phyloP scores from a whole-genome alignment of 2,797 vertebrate species.

The Enteromius anoplus region DNA sequence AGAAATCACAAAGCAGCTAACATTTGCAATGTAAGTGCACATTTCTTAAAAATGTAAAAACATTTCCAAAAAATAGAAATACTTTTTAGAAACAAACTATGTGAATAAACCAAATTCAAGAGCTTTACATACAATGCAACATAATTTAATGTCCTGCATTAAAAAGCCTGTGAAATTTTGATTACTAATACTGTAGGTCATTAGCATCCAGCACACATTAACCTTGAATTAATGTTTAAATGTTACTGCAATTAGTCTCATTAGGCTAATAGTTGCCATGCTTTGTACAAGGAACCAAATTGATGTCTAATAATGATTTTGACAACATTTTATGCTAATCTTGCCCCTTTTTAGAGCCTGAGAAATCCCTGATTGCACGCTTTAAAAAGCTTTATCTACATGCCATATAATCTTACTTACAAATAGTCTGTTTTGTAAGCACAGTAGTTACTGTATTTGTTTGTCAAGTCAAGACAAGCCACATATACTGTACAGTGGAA shows the following conservation, averaged over 20 bases:
- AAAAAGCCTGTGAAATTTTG: neutral
- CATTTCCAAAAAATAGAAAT: neutral
- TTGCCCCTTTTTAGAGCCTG: neutral
- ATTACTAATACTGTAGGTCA: neutral
- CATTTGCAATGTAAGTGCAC: neutral
- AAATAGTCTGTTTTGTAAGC: neutral
- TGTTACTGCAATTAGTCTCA: neutral
- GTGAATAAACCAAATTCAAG: neutral
- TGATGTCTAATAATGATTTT: too few relatives aligned
- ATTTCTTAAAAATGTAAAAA: neutral
- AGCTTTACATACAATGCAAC: neutral
- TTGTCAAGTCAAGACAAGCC: neutral
- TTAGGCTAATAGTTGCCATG: neutral
- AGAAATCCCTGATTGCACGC: neutral
- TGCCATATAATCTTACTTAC: neutral
- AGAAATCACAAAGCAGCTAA: conserved; percentile 7
- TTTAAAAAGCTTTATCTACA: neutral
- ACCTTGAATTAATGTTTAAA: neutral
- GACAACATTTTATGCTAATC: neutral
- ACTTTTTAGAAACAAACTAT: neutral
- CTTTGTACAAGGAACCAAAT: neutral
- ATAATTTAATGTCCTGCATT: neutral
- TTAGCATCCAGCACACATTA: neutral
- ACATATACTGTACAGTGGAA: neutral
- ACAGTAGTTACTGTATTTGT: neutral